These are phyloP conservation scores for Temnothorax curvispinosus DNA, from an alignment of 1,140 invertebrate genomes.

Conservation along the genomic window DNA sequence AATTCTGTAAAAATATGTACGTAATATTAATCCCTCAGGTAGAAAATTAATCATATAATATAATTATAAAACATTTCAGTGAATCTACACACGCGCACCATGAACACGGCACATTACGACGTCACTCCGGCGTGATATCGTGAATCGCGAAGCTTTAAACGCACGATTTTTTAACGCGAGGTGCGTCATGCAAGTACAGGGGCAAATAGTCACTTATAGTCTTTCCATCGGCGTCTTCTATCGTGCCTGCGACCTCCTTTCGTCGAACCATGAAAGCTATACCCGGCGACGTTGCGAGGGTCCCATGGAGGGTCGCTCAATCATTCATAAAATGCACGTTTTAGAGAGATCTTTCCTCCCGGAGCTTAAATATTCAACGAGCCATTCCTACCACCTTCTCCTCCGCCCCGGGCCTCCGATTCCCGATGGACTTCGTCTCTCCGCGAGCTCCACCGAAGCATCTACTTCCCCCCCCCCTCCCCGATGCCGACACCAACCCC, in stretches of 20 bases:
- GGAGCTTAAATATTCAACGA: slow-evolving; percentile 77
- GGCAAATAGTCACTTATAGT: slow-evolving; percentile 46
- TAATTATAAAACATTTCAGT: neutral
- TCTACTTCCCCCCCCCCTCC: neutral
- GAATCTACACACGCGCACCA: neutral
- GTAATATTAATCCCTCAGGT: neutral
- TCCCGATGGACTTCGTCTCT: slow-evolving; percentile 54
- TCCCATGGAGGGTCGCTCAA: slow-evolving; percentile 69
- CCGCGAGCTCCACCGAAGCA: slow-evolving; percentile 19
- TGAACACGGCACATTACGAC: slow-evolving; percentile 12
- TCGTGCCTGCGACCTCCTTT: slow-evolving; percentile 42
- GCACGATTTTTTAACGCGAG: slow-evolving; percentile 39
- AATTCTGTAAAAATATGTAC: neutral
- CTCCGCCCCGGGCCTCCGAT: neutral
- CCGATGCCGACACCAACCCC: slow-evolving; percentile 2
- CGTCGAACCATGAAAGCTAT: slow-evolving; percentile 57
- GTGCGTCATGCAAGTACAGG: neutral
- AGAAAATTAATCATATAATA: neutral
- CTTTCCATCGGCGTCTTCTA: slow-evolving; percentile 28
- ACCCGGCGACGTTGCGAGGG: slow-evolving; percentile 41
- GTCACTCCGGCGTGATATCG: slow-evolving; percentile 1
- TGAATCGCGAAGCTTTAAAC: neutral
- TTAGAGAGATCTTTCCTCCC: slow-evolving; percentile 69
- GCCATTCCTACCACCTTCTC: slow-evolving; percentile 42
- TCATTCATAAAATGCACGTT: slow-evolving; percentile 79